Evolutionary conservation across 2,113 vertebrate species (phyloP), one percentile per base, ranked within the genome.

Genomic region (Hypanus sabinus): DNA sequence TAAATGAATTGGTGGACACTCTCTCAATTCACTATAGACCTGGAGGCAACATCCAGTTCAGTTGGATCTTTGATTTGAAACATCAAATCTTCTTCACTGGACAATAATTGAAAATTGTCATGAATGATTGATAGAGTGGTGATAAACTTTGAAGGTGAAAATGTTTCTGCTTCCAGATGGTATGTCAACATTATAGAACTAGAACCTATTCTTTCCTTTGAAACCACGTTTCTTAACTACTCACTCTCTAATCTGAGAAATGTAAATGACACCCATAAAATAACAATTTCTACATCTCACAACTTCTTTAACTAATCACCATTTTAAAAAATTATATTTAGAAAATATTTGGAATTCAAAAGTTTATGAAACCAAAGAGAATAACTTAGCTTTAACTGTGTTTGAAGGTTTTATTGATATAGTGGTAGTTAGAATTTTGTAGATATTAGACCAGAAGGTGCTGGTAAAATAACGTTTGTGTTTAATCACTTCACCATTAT

Each of bases 211-310:
- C n/a, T 62, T 22, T 92, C 65, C 90, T 92, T 92, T 92, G 33
- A 71, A 70, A 33, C 33, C 38, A 65, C 33, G 68, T 71, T 92
- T 10, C 62, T 71, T 71, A 92, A 92, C 65, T 36, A 92, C 46
- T 70, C 38, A 92, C 6, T 11, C 68, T 27, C 90, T 73, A 38
- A 71, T 92, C 68, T 92, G 90, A 7, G 22, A 71, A 92, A 92
- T 92, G 90, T 71, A 92, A 92, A 38, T 70, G 90, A 46, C 90
- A 92, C 18, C 90, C 71, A 24, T 70, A 27, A 92, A 92, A 92
- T 11, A 27, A 38, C 36, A 70, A 70, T 38, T 92, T 92, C 22
- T 18, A 71, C 36, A 38, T 65, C 38, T 92, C 38, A 14, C 68
- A 92, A 38, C 7, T 27, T 22, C 90, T 71, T 14, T 24, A 71